Base-by-base conservation (phyloP, 2,888 invertebrate species). In the Leptogaster cylindrica region DNA sequence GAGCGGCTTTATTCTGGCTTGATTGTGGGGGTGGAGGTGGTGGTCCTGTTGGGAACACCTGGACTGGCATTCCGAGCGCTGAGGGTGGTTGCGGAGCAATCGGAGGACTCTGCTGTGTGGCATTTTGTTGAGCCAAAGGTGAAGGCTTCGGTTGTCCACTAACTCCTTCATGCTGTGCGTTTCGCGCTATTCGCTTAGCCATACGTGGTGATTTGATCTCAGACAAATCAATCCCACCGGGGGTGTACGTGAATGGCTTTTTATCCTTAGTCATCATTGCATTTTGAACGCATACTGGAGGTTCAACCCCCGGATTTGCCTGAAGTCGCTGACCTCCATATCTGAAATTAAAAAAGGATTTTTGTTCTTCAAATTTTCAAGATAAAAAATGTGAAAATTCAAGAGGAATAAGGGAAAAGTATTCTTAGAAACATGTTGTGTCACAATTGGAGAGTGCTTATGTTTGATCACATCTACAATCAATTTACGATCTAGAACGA, bases 191-290 rank as follows among this genome's bases (percentile, higher is more conserved):
- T 28, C 95, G 84, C 73, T 92, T 85, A 2, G 91, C 92, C 93
- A 95, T 94, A 73, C 93, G 87, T 7, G 95, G 95, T 64, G 93
- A 94, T 70, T 88, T 87, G 70, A 95, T 94, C 82, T 95, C 93
- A 7, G 93, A 93, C 61, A 95, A 83, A 80, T 95, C 93, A 68
- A 95, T 85, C 71, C 95, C 95, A 14, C 95, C 95, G 1, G 95
- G 95, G 14, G 95, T 94, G 80, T 96, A 96, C n/a, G 95, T 95
- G 79, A 96, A 96, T 8, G 95, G 95, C 77, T 95, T 95, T 81
- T 95, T 96, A 81, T 95, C 95, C 82, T 95, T 95, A 75, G 92
- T 93, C 89, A 94, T 89, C 93, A 94, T 94, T 28, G 95, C 94
- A 80, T 93, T 93, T 79, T 94, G 93, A 67, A 95, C 91, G 74